A percentile compares a stretch with the other conserved stretches of the same genome.
Evolutionary conservation across 2,888 invertebrate species (phyloP).

Genomic region (Chrysolina haemoptera): DNA sequence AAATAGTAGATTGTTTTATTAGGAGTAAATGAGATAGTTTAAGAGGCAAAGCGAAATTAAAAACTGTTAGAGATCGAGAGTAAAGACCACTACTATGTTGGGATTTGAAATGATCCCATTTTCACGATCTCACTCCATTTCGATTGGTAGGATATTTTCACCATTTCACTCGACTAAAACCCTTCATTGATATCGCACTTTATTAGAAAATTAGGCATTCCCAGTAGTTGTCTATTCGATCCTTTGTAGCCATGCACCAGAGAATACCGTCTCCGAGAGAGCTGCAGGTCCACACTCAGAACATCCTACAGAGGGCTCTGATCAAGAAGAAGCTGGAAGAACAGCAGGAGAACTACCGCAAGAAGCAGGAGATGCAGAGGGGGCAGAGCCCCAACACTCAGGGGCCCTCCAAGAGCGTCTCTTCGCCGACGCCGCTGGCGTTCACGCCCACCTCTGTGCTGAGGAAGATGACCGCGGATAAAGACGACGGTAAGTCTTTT

Average conservation of each 20-base stretch:
- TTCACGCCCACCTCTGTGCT: slow-evolving; percentile 96
- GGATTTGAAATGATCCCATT: background rate
- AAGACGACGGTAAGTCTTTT: slow-evolving; percentile 75
- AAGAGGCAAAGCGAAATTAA: no score
- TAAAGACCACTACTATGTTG: no score
- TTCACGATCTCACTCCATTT: no score
- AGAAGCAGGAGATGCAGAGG: slow-evolving; percentile 78
- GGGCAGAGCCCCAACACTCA: slow-evolving; percentile 56
- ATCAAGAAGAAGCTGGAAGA: slow-evolving; percentile 92
- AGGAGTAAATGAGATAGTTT: no score
- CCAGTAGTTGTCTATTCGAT: background rate
- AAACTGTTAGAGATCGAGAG: no score
- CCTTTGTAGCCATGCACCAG: slow-evolving; percentile 75
- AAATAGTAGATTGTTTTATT: no score
- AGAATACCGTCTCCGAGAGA: slow-evolving; percentile 89
- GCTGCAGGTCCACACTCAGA: slow-evolving; percentile 87
- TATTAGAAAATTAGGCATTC: no score
- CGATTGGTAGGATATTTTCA: no score
- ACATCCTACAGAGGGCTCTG: slow-evolving; percentile 88
- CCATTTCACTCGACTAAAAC: no score
- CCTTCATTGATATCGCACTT: no score
- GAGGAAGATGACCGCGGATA: slow-evolving; percentile 94
- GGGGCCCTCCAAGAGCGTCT: slow-evolving; percentile 67
- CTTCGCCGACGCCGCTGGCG: slow-evolving; percentile 82
- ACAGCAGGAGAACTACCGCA: slow-evolving; percentile 87